Conservation (phyloP, 1,140 invertebrate species). For the Temnothorax longispinosus region DNA sequence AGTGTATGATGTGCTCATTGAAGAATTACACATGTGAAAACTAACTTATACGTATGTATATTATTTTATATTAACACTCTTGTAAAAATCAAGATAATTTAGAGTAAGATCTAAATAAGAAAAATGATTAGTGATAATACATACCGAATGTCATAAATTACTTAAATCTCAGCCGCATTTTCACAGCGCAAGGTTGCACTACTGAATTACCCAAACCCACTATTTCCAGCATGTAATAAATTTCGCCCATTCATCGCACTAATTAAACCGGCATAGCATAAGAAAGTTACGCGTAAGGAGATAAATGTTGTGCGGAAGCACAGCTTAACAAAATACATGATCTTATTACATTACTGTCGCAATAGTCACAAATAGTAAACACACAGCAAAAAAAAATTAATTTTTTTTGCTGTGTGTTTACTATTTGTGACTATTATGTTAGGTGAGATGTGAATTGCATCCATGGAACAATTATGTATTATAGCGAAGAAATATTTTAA, state of each 20-base stretch:
- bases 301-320: conserved; percentile 48
- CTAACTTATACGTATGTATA: neutral
- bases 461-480: neutral
- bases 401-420: too few relatives aligned
- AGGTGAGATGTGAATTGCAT: neutral
- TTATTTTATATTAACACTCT: neutral
- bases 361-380: conserved; percentile 46
- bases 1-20: neutral
- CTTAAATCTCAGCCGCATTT: conserved; percentile 43
- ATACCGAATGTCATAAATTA: conserved; percentile 35
- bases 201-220: conserved; percentile 32
- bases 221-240: conserved; percentile 46
- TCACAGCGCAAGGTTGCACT: conserved; percentile 25
- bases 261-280: conserved; percentile 52
- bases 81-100: neutral
- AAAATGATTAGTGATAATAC: neutral
- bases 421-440: too few relatives aligned
- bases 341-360: conserved; percentile 24
- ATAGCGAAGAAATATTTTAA: neutral
- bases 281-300: conserved; percentile 46
- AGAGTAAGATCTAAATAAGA: neutral
- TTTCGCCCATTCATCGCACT: conserved; percentile 44
- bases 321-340: conserved; percentile 38
- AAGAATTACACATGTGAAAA: neutral
- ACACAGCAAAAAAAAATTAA: neutral